Conservation (phyloP, 2,888 invertebrate species). For the Prenolepis imparis region DNA sequence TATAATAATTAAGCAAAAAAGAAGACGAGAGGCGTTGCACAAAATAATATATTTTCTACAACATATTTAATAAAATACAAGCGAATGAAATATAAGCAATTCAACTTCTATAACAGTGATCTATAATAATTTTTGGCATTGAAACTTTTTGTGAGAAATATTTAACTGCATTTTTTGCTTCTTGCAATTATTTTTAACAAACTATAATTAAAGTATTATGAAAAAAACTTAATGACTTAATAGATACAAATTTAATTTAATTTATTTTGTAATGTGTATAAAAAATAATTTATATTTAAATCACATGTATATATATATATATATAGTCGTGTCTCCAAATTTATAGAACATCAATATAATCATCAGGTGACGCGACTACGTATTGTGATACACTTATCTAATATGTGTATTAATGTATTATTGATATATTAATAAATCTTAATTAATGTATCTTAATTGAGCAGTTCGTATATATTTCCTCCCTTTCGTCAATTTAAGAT, state of each 20-base stretch:
- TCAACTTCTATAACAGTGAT: not conserved
- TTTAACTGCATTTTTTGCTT: not conserved
- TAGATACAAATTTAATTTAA: not conserved
- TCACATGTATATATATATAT: no score
- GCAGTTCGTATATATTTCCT: not conserved
- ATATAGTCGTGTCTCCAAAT: not conserved
- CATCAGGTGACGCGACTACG: not conserved
- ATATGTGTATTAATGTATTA: not conserved
- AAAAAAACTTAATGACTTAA: not conserved
- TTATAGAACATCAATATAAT: not conserved
- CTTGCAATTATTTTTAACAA: not conserved
- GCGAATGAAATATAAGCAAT: not conserved
- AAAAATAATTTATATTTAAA: not conserved
- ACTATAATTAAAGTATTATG: not conserved
- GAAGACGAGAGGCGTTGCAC: not conserved
- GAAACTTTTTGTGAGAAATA: not conserved
- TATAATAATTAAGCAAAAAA: conserved; percentile 4
- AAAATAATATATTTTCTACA: not conserved
- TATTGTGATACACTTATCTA: not conserved
- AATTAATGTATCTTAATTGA: not conserved
- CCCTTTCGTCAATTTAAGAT: not conserved
- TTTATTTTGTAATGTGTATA: not conserved
- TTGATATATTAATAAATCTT: not conserved
- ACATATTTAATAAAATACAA: conserved; percentile 1
- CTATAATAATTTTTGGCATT: not conserved